Base-by-base conservation (phyloP, 2,797 vertebrate species). In the Hippocampus kuda region DNA sequence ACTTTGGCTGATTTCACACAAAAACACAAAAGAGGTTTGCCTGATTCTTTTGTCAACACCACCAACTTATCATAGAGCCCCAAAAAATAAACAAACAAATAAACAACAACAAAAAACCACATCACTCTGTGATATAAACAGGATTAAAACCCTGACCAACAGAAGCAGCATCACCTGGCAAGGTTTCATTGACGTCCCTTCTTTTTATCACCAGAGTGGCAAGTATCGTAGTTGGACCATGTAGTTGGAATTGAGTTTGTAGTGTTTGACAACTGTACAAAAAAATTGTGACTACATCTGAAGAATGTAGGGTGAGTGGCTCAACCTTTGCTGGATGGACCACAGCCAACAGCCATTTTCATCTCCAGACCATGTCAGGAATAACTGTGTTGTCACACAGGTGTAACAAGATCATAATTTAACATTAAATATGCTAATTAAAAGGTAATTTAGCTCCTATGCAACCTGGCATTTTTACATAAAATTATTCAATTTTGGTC, bases 1-100 rank as follows among this genome's bases (percentile, higher is more conserved):
- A 80, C 67, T 57, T 79, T 71, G 67, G 62, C 77, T 68, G 56
- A 59, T 68, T 81, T 67, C 7, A 57, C 65, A 42, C n/a, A 16
- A 63, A 49, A 38, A 26, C 22, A 61, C 15, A 26, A 22, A 11
- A 24, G 41, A 46, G 27, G 51, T 69, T 77, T 70, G 22, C 27
- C 68, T 63, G 18, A 46, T 71, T 71, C 10, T 62, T 73, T 73
- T 66, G 63, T 67, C 68, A n/a, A 44, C 22, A 68, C 51, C 60
- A 60, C 42, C 6, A 69, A 1, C 44, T 24, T 67, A 71, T 3
- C 10, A 10, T n/a, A n/a, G 22, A 54, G 4, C 53, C 53, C 53
- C 12, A 3, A 22, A 76, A 44, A 70, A 63, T 10, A 18, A 26
- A 5, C 26, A 67, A 24, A 67, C 42, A 66, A 24, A 10, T 8